These are phyloP conservation scores for Parascotia fuliginaria DNA, from an alignment of 2,888 invertebrate species.

Conservation along the genomic window DNA sequence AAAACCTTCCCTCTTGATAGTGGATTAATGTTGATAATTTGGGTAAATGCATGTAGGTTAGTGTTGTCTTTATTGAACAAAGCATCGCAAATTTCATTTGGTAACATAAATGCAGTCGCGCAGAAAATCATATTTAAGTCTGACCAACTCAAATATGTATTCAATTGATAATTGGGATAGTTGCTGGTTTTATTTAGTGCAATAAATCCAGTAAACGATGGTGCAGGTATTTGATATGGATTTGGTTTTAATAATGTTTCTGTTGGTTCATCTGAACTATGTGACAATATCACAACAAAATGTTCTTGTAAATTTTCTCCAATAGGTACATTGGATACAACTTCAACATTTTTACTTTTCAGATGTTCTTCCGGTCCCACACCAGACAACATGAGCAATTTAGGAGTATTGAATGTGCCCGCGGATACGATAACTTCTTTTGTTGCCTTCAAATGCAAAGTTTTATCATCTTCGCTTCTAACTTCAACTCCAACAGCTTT, in stretches of 20 bases:
- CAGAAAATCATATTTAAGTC: conserved; percentile 43
- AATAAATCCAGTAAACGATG: conserved; percentile 42
- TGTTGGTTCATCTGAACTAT: conserved; percentile 57
- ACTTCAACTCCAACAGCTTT: conserved; percentile 45
- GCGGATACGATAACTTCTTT: conserved; percentile 55
- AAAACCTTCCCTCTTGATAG: conserved; percentile 66
- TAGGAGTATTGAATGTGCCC: conserved; percentile 52
- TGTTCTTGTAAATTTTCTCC: conserved; percentile 59
- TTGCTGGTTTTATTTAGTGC: conserved; percentile 36
- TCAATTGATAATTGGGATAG: conserved; percentile 43
- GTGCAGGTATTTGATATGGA: conserved; percentile 32
- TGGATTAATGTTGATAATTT: conserved; percentile 42
- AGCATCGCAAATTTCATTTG: conserved; percentile 43
- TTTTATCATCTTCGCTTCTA: conserved; percentile 30
- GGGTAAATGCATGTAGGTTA: conserved; percentile 37
- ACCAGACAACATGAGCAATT: conserved; percentile 58
- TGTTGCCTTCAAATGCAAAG: conserved; percentile 36
- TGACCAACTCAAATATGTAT: conserved; percentile 26
- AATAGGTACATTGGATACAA: conserved; percentile 53
- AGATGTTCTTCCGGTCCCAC: conserved; percentile 54
- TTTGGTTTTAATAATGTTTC: conserved; percentile 55
- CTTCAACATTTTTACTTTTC: conserved; percentile 44
- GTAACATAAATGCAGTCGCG: conserved; percentile 82
- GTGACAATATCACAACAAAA: conserved; percentile 23
- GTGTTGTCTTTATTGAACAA: conserved; percentile 19